Evolutionary conservation across 2,888 invertebrate genomes (phyloP).

Genomic region (Automeris io): DNA sequence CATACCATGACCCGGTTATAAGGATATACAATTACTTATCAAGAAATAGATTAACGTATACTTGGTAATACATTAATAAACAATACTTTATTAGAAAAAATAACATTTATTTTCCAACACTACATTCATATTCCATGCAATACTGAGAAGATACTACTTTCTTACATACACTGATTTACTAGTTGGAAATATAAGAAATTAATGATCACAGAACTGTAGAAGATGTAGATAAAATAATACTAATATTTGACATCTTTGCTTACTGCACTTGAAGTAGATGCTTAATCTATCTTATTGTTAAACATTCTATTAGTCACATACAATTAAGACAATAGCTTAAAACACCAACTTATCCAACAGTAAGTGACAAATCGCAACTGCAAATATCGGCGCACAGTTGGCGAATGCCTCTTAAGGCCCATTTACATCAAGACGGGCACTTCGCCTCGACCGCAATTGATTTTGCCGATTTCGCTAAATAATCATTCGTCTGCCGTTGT

Average conservation of each 20-base stretch:
- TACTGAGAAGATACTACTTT: slow-evolving; percentile 62
- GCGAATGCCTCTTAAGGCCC: background rate
- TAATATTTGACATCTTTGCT: slow-evolving; percentile 49
- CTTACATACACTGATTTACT: slow-evolving; percentile 53
- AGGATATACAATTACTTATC: too few relatives aligned
- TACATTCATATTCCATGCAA: slow-evolving; percentile 69
- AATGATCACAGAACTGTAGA: slow-evolving; percentile 71
- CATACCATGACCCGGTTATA: too few relatives aligned
- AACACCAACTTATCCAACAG: slow-evolving; percentile 35
- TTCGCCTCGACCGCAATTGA: too few relatives aligned
- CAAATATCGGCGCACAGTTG: background rate
- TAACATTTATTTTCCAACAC: slow-evolving; percentile 72
- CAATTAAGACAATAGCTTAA: slow-evolving; percentile 57
- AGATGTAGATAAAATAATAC: slow-evolving; percentile 59
- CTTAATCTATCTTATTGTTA: slow-evolving; percentile 62
- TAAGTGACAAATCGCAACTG: background rate
- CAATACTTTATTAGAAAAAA: slow-evolving; percentile 46
- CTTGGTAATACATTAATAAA: slow-evolving; percentile 22
- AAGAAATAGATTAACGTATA: too few relatives aligned
- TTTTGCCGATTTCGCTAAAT: too few relatives aligned
- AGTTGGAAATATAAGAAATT: slow-evolving; percentile 60
- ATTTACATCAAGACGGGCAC: too few relatives aligned
- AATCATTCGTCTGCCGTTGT: too few relatives aligned
- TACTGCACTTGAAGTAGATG: slow-evolving; percentile 53
- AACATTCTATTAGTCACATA: slow-evolving; percentile 66